Base-by-base conservation (phyloP, 2,113 vertebrate genomes). In the Aspiorhynchus laticeps region DNA sequence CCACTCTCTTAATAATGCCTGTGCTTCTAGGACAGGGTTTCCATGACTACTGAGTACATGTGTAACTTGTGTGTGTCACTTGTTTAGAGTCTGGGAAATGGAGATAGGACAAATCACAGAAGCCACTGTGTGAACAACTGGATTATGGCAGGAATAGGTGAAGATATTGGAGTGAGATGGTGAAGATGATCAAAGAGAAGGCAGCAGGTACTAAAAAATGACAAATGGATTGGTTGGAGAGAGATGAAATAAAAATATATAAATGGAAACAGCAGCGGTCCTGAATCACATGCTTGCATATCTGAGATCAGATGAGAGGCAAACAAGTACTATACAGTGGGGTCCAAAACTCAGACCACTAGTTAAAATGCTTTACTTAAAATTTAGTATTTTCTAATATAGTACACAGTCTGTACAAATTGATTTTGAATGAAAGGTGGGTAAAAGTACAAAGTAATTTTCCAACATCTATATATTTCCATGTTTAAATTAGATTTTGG, bases 1-100 rank as follows among this genome's bases (percentile, higher is more conserved):
- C 86, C 90, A 91, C 88, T 71, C 46, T 89, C 86, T 61, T 76
- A 88, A 90, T 90, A 89, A 88, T 86, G 46, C 63, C 80, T 88
- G 69, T 81, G 89, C 75, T 87, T 88, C 84, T 80, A 76, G 83
- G 67, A 86, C 88, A 75, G 82, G 82, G 91, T 91, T 91, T 84
- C 89, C 76, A 90, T 88, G 82, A 85, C 81, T 89, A 91, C 88
- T 84, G 88, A 86, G 59, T n/a, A 17, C 36, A 63, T 53, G 88
- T 79, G 75, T 73, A 86, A 80, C 51, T 14, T 76, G 26, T 46
- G 38, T 53, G 28, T 82, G 85, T 82, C 46, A 31, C 43, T 36
- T 88, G 41, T 85, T 71, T 87, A 31, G 41, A 43, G 67, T 63
- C 61, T 43, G 69, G 56, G 67, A 73, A 88, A 85, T 63, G 76